Evolutionary conservation across 1,140 invertebrate genomes (phyloP).

Genomic region (Sycobia sp.): DNA sequence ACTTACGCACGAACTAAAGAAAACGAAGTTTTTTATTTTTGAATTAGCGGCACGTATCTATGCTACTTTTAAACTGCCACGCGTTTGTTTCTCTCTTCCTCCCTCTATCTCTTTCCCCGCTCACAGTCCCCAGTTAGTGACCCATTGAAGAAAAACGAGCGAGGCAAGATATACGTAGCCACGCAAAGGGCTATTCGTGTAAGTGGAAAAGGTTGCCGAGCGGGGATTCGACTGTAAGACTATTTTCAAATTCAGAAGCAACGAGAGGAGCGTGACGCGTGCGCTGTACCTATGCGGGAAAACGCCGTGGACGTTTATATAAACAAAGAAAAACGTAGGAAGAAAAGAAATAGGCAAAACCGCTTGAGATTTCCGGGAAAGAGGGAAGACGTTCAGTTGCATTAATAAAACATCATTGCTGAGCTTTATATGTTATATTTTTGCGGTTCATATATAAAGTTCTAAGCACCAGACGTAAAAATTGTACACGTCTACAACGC

Average conservation of each 20-base stretch:
- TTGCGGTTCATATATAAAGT: too few species aligned
- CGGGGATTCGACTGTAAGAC: constrained; percentile 9
- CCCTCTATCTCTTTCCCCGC: too few species aligned
- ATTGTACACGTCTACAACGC: too few species aligned
- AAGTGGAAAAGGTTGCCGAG: constrained; percentile 5
- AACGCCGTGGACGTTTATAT: neutral
- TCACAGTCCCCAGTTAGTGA: too few species aligned
- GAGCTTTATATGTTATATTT: too few species aligned
- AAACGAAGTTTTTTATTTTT: constrained; percentile 29
- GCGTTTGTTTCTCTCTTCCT: too few species aligned
- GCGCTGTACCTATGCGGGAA: neutral
- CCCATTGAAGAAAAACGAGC: constrained; percentile 21
- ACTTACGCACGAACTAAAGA: constrained; percentile 8
- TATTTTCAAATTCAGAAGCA: constrained; percentile 20
- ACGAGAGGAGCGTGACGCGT: neutral
- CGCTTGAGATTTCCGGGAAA: neutral
- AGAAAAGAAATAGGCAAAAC: constrained; percentile 13
- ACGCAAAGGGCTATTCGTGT: too few species aligned
- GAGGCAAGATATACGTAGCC: neutral
- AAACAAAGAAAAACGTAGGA: constrained; percentile 1
- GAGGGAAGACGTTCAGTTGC: neutral
- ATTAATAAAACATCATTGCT: too few species aligned
- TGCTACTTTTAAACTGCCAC: too few species aligned
- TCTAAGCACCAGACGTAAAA: too few species aligned
- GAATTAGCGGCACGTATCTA: constrained; percentile 19